phyloP scores from a whole-genome alignment of 37 sponge, comb jelly and placozoan genomes.

The Axinella damicornis region DNA sequence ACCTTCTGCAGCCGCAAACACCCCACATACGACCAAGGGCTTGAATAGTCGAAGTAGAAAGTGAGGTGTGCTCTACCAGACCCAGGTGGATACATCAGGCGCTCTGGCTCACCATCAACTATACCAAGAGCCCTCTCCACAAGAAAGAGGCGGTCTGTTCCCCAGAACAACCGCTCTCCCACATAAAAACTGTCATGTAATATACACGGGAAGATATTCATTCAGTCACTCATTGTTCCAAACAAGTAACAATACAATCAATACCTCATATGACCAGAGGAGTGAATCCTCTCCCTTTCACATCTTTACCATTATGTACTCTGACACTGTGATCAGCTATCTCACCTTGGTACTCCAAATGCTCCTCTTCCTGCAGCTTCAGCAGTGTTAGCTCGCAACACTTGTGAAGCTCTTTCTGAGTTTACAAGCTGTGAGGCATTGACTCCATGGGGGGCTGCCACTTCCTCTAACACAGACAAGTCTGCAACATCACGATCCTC shows the following conservation, averaged over 20 bases:
- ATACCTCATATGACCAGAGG: neutral
- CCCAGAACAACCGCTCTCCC: constrained; percentile 71
- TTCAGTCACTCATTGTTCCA: no score
- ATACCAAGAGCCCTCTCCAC: constrained; percentile 78
- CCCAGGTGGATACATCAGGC: constrained; percentile 25
- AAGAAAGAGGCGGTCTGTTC: constrained; percentile 85
- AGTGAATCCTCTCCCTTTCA: neutral
- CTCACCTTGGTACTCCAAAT: constrained; percentile 92
- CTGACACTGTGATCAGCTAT: neutral
- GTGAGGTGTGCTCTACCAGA: constrained; percentile 54
- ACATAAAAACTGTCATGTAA: constrained; percentile 75
- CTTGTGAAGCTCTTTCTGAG: constrained; percentile 41
- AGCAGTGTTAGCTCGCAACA: constrained; percentile 72
- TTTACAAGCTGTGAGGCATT: constrained; percentile 29
- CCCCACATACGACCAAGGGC: constrained; percentile 86
- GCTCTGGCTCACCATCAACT: constrained; percentile 57
- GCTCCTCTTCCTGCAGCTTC: constrained; percentile 87
- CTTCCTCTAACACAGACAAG: constrained; percentile 42
- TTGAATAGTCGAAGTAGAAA: constrained; percentile 91
- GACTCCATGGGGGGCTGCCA: constrained; percentile 41
- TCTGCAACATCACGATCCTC: constrained; percentile 65
- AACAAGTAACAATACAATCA: neutral
- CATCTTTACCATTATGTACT: neutral
- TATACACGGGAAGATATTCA: neutral
- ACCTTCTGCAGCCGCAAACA: constrained; percentile 46